Percentiles rank a stretch among this genome's conserved stretches.
These are phyloP conservation scores for Porites evermanni DNA, from an alignment of 92 coral and sea anemone species.

Conservation along the genomic window DNA sequence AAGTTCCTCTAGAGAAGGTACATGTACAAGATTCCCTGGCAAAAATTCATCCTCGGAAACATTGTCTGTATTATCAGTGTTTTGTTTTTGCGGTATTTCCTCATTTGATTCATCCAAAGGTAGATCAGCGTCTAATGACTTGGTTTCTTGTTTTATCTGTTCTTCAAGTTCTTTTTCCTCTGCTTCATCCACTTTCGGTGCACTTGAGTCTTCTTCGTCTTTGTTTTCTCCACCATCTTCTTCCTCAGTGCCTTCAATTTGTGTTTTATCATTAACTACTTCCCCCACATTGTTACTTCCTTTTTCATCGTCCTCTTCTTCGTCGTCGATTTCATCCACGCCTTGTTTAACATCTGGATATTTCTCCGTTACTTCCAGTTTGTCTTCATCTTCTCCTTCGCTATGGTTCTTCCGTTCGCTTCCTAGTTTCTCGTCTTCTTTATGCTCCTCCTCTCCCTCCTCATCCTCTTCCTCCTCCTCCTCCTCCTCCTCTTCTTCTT, in stretches of 20 bases:
- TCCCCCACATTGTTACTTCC: background rate
- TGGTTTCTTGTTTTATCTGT: slow-evolving; percentile 5
- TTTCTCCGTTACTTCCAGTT: slow-evolving; percentile 38
- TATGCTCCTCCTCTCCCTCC: slow-evolving; percentile 16
- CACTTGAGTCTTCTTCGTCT: slow-evolving; percentile 4
- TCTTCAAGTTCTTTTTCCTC: background rate
- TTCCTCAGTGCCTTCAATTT: background rate
- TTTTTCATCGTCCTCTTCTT: slow-evolving; percentile 39
- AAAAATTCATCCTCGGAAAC: slow-evolving; percentile 6
- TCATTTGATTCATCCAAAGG: slow-evolving; percentile 32
- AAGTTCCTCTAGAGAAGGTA: slow-evolving; percentile 62
- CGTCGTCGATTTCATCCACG: slow-evolving; percentile 22
- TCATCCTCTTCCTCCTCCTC: slow-evolving; percentile 51
- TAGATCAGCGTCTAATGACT: slow-evolving; percentile 11
- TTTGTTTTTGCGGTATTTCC: slow-evolving; percentile 25
- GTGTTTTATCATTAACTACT: background rate
- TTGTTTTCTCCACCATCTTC: background rate
- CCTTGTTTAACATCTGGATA: slow-evolving; percentile 1
- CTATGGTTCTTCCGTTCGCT: slow-evolving; percentile 17
- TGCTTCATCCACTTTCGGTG: background rate
- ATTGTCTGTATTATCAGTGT: slow-evolving; percentile 29
- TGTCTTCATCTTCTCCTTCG: slow-evolving; percentile 26
- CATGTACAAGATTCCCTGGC: slow-evolving; percentile 36
- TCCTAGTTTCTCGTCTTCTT: slow-evolving; percentile 36
- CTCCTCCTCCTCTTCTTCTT: slow-evolving; percentile 54